Base-by-base conservation (phyloP, 2,888 invertebrate species). In the Chelonus formosanus region DNA sequence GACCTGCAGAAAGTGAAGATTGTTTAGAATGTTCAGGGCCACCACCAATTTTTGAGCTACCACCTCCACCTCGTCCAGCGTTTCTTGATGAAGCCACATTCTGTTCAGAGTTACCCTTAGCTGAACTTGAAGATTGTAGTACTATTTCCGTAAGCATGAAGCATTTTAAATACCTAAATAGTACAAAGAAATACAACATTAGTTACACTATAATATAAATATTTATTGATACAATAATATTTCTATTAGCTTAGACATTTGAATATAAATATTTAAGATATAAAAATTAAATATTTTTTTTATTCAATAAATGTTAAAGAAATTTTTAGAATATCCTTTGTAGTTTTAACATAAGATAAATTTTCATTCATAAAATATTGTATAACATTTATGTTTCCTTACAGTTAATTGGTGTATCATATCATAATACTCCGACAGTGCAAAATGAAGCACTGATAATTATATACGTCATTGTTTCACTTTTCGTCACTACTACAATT, bases 361-460 rank as follows among this genome's bases (percentile, higher is more conserved):
- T 20, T 20, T 20, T 20, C 20, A 1, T 20, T 20, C 20, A 20
- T 35, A 20, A 10, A 4, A 36, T 53, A 35, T 56, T 40, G 7
- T 10, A 34, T 43, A 34, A 48, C 31, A n/a, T 53, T 31, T 31
- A 40, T 52, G 40, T 40, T 40, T 5, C 36, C n/a, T 55, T 55
- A n/a, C 92, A 94, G 94, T 91, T 93, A 86, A 91, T 94, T 86
- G 93, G 94, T 87, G 93, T 93, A 74, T 93, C 93, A 87, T 92
- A 93, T 85, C 92, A 93, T 85, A 92, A 90, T 85, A 92, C 92
- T 82, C 93, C 93, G 75, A 92, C 93, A 72, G 86, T 94, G 76
- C 93, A 93, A 86, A 93, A 93, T 74, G 91, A 93, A 75, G 93
- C 93, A 77, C 90, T 92, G 85, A 93, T 94, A 85, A 92, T 91